Percentiles rank a stretch among this genome's conserved stretches.
phyloP scores from a whole-genome alignment of 2,888 invertebrate species.

The Margaritifera margaritifera region DNA sequence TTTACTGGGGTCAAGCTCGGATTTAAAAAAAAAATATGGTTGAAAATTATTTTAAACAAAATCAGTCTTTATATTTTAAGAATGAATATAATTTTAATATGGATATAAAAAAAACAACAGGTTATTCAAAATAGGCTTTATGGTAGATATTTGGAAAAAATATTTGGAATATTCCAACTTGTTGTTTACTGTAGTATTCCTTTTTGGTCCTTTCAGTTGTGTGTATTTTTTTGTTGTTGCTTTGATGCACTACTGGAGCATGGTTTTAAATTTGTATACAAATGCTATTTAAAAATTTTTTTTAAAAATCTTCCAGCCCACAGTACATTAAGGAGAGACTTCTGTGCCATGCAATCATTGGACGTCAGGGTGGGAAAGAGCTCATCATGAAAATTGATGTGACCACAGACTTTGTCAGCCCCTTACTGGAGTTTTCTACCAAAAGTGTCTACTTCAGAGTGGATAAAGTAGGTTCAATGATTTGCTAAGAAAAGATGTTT shows the following conservation, averaged over 20 bases:
- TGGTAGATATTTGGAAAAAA: too few species aligned
- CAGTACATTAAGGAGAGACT: slow-evolving; percentile 68
- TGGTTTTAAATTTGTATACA: too few species aligned
- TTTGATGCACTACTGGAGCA: neutral
- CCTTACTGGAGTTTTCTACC: slow-evolving; percentile 71
- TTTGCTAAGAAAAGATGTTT: neutral
- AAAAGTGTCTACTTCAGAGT: slow-evolving; percentile 69
- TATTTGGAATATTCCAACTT: neutral
- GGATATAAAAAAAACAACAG: too few species aligned
- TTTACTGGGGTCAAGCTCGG: too few species aligned
- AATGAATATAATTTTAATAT: too few species aligned
- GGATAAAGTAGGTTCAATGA: slow-evolving; percentile 66
- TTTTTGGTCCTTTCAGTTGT: neutral
- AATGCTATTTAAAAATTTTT: too few species aligned
- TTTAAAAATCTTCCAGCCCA: slow-evolving; percentile 52
- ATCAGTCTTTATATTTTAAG: too few species aligned
- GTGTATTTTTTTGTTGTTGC: neutral
- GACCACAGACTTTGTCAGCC: slow-evolving; percentile 71
- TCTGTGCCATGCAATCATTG: slow-evolving; percentile 72
- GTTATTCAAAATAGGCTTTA: too few species aligned
- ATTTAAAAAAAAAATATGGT: too few species aligned
- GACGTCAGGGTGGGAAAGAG: slow-evolving; percentile 72
- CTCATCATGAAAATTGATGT: slow-evolving; percentile 71
- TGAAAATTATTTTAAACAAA: too few species aligned
- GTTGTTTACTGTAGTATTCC: neutral